Evolutionary conservation across 2,113 vertebrate genomes (phyloP).

Genomic region (Trinectes maculatus): DNA sequence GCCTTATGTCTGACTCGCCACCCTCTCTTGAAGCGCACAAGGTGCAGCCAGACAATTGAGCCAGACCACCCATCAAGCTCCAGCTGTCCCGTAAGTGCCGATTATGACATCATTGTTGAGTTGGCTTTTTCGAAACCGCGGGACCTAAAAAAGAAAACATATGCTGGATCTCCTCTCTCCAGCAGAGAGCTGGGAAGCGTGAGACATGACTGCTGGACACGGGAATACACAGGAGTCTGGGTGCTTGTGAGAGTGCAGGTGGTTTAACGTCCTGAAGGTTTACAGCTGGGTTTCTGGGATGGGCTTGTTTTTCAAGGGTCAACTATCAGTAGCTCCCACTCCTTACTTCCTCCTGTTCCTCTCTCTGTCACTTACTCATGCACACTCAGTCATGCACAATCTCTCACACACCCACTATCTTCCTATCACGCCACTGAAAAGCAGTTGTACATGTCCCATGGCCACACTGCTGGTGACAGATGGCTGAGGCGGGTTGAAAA

Average conservation of each 20-base stretch:
- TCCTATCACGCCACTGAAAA: constrained; percentile 27
- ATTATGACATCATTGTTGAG: no score
- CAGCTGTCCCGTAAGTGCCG: no score
- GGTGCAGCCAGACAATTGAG: no score
- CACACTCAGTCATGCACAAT: constrained; percentile 3
- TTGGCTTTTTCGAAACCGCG: no score
- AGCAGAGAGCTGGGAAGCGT: not conserved
- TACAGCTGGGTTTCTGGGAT: not conserved
- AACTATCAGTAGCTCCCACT: not conserved
- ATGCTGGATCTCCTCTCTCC: no score
- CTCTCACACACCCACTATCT: constrained; percentile 12
- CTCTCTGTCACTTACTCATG: not conserved
- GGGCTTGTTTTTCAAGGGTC: not conserved
- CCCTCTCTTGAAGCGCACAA: no score
- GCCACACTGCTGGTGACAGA: constrained; percentile 64
- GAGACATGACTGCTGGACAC: not conserved
- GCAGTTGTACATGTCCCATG: constrained; percentile 49
- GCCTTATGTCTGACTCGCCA: no score
- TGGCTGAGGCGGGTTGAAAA: constrained; percentile 71
- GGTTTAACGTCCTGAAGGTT: not conserved
- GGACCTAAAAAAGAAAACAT: no score
- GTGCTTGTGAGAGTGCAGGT: no score
- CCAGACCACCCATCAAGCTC: no score
- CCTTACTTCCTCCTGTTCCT: not conserved
- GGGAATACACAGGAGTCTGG: not conserved